Evolutionary conservation across 2,888 invertebrate genomes (phyloP).

Genomic region (Criorhina ranunculi): DNA sequence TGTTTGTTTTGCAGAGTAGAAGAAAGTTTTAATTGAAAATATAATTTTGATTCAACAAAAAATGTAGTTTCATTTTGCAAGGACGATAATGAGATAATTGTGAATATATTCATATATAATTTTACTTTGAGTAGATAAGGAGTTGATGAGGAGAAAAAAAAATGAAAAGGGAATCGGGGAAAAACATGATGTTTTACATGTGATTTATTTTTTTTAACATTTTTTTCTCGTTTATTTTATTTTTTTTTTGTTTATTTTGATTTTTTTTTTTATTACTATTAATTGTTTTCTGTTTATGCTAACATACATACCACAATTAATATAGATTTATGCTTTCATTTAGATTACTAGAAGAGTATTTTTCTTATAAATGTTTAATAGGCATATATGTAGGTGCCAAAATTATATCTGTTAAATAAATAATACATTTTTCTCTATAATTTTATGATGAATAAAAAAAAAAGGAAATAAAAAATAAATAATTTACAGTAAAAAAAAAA

Average conservation of each 20-base stretch:
- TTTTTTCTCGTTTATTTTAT: slow-evolving; percentile 34
- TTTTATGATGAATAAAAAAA: slow-evolving; percentile 46
- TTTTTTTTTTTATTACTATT: slow-evolving; percentile 37
- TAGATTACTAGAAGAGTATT: slow-evolving; percentile 57
- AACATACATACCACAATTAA: slow-evolving; percentile 64
- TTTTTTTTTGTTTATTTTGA: slow-evolving; percentile 47
- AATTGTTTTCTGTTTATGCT: slow-evolving; percentile 52
- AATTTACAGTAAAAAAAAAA: slow-evolving; percentile 50
- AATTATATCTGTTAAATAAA: slow-evolving; percentile 61
- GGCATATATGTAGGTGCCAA: slow-evolving; percentile 53
- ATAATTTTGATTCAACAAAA: slow-evolving; percentile 57
- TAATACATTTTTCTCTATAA: slow-evolving; percentile 53
- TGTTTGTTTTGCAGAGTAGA: slow-evolving; percentile 57
- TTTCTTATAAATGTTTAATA: slow-evolving; percentile 51
- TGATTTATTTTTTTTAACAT: slow-evolving; percentile 28
- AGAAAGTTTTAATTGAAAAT: slow-evolving; percentile 63
- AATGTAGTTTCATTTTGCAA: slow-evolving; percentile 58
- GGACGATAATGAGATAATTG: slow-evolving; percentile 53
- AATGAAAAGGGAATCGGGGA: not conserved
- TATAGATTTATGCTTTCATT: slow-evolving; percentile 41
- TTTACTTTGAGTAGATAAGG: not conserved
- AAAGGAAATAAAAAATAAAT: slow-evolving; percentile 54
- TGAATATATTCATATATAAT: slow-evolving; percentile 22
- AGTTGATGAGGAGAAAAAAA: not conserved
- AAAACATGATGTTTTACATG: slow-evolving; percentile 19